Evolutionary conservation across 2,888 invertebrate species (phyloP).

Genomic region (Myopa tessellatipennis): DNA sequence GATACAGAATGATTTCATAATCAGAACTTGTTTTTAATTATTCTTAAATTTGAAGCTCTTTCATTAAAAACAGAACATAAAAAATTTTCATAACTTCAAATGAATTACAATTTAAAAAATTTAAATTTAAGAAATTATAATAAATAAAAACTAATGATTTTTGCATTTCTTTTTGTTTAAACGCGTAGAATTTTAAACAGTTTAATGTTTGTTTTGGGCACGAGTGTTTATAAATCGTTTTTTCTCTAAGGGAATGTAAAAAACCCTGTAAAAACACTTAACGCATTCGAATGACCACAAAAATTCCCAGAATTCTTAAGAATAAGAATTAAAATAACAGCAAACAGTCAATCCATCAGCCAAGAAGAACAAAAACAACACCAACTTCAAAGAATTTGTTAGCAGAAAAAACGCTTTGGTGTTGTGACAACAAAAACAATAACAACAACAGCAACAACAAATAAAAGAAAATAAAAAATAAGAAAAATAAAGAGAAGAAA

Average conservation of each 20-base stretch:
- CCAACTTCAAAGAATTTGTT: background rate
- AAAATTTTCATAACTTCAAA: background rate
- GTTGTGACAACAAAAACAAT: slow-evolving; percentile 7
- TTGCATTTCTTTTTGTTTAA: background rate
- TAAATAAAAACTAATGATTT: background rate
- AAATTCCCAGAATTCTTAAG: slow-evolving; percentile 31
- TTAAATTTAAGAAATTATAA: background rate
- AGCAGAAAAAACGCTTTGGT: background rate
- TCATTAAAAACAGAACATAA: background rate
- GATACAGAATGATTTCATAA: background rate
- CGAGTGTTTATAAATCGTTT: background rate
- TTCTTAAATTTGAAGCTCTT: background rate
- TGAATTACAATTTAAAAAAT: background rate
- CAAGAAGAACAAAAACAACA: slow-evolving; percentile 10
- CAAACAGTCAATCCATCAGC: background rate
- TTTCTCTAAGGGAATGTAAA: slow-evolving; percentile 1
- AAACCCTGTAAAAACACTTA: slow-evolving; percentile 27
- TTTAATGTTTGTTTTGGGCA: background rate
- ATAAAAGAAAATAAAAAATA: slow-evolving; percentile 24
- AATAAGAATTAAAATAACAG: slow-evolving; percentile 12
- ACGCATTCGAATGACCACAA: slow-evolving; percentile 20
- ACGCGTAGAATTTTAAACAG: too few relatives aligned
- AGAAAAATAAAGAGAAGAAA: background rate
- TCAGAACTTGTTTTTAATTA: too few relatives aligned
- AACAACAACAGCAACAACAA: slow-evolving; percentile 29